Evolutionary conservation across 2,113 vertebrate genomes (phyloP).

Genomic region (Dascyllus trimaculatus): DNA sequence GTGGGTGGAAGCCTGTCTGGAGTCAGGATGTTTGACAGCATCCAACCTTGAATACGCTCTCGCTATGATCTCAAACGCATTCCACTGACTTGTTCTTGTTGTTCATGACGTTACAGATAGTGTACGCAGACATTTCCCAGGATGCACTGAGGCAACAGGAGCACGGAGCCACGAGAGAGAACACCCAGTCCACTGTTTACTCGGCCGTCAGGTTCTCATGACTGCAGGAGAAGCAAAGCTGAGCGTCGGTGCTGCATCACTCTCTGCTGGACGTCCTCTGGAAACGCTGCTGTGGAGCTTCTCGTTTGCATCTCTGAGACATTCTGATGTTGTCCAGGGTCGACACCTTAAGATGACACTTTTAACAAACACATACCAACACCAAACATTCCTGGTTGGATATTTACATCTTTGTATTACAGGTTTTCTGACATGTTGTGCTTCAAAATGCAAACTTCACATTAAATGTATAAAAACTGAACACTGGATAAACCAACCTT

Average conservation of each 20-base stretch:
- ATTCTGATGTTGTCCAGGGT: too few relatives aligned
- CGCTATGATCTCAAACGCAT: too few relatives aligned
- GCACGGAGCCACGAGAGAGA: constrained; percentile 6
- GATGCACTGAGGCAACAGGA: constrained; percentile 20
- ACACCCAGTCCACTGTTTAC: constrained; percentile 59
- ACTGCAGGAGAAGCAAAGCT: background rate
- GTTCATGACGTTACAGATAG: constrained; percentile 59
- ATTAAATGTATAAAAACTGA: too few relatives aligned
- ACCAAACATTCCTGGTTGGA: too few relatives aligned
- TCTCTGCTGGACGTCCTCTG: background rate
- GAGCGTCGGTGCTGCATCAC: background rate
- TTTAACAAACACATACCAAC: too few relatives aligned
- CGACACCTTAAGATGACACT: too few relatives aligned
- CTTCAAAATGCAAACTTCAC: too few relatives aligned
- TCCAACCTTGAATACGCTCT: background rate
- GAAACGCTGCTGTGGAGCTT: background rate
- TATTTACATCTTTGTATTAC: too few relatives aligned
- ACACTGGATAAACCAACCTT: too few relatives aligned
- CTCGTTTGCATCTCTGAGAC: background rate
- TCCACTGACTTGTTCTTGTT: background rate
- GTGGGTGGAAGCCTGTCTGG: constrained; percentile 44
- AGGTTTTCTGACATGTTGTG: too few relatives aligned
- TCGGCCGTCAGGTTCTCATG: constrained; percentile 67
- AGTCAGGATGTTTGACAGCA: background rate
- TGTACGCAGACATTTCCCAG: constrained; percentile 75